Evolutionary conservation across 2,888 invertebrate genomes (phyloP), one percentile per base, ranked within the genome.

Genomic region (Apantesis nais): DNA sequence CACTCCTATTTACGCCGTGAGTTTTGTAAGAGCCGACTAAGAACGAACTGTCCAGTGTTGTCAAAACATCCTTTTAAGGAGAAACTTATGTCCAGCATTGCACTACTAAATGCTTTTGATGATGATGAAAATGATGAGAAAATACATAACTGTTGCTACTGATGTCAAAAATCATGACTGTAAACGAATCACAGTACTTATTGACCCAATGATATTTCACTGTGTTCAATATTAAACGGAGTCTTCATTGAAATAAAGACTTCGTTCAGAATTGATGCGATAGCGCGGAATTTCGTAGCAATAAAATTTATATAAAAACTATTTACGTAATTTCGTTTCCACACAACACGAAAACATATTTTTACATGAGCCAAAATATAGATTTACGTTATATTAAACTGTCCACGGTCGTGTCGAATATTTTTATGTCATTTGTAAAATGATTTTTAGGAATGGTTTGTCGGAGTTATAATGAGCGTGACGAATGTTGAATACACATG

Each of bases 251-350:
- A 11, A 31, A 44, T 44, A 63, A 63, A 63, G 7, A 12, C 22
- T 22, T 22, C 63, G 29, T 44, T 29, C 12, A 11, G 29, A 22
- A 44, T 44, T 5, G 41, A 63, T 29, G 11, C 44, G 41, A 63
- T 31, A 41, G 31, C 44, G 19, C 31, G 29, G 44, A 37, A 52
- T 65, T 52, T 67, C 60, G 62, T 63, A 44, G 22, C 58, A 52
- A 67, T 25, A 67, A 58, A 63, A 62, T 70, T 70, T 66, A 66
- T 66, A 37, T 58, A 31, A 55, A 48, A 29, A 34, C 9, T 41
- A n/a, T 14, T 66, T 55, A 29, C 25, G 29, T 29, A 63, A 62
- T 29, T 39, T 55, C 16, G 16, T 34, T 62, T 66, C 22, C 34
- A 66, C 65, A 34, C 52, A 12, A 37, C 48, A 52, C n/a, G 34